phyloP scores from a whole-genome alignment of 2,113 vertebrate species.

The Stegastes partitus region DNA sequence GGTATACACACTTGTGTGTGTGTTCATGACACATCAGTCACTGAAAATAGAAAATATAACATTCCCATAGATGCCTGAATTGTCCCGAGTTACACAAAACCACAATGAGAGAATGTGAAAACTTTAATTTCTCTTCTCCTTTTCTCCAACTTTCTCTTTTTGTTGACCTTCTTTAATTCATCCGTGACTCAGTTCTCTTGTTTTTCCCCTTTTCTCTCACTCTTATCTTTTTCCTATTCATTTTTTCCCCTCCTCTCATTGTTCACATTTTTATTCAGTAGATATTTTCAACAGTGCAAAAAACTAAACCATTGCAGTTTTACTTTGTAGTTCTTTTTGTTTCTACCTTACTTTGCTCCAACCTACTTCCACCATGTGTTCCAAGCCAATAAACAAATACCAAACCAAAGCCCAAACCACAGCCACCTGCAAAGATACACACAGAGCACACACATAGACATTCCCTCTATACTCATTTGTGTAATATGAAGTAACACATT shows the following conservation, averaged over 20 bases:
- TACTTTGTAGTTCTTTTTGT: not conserved
- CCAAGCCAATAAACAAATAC: constrained; percentile 31
- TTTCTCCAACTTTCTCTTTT: constrained; percentile 19
- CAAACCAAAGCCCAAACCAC: constrained; percentile 29
- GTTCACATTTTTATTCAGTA: constrained; percentile 30
- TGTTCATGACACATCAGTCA: constrained; percentile 5
- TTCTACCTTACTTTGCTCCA: constrained; percentile 35
- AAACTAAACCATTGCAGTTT: constrained; percentile 43
- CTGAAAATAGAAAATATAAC: constrained; percentile 2
- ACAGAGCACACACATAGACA: constrained; percentile 21
- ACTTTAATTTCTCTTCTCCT: constrained; percentile 39
- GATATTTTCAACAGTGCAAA: constrained; percentile 44
- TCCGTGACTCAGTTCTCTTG: constrained; percentile 29
- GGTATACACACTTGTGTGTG: not conserved
- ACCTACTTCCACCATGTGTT: constrained; percentile 28
- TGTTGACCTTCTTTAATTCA: constrained; percentile 53
- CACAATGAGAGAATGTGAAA: constrained; percentile 10
- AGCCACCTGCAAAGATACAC: constrained; percentile 28
- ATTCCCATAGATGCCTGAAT: constrained; percentile 24
- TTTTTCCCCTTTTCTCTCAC: constrained; percentile 15
- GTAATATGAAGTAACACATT: constrained; percentile 9
- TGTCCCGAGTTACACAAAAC: constrained; percentile 22
- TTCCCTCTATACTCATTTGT: constrained; percentile 5
- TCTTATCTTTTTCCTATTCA: constrained; percentile 50
- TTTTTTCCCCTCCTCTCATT: constrained; percentile 50